These are phyloP conservation scores for Gibbula magus DNA, from an alignment of 2,888 invertebrate species.

Conservation along the genomic window DNA sequence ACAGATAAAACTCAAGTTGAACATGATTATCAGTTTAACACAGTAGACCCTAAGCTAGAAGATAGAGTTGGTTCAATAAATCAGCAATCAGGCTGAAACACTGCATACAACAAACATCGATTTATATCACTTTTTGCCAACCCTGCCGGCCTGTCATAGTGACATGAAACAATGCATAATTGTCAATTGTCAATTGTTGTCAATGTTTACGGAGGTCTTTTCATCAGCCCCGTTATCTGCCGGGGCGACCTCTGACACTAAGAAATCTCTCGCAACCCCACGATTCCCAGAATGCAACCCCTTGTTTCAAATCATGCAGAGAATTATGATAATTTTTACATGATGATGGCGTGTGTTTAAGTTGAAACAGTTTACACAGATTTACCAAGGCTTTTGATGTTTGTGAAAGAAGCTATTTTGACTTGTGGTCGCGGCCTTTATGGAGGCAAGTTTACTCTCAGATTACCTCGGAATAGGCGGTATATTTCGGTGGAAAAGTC, in stretches of 20 bases:
- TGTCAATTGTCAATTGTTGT: not conserved
- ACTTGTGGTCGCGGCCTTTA: not conserved
- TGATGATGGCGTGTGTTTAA: not conserved
- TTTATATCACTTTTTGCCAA: not conserved
- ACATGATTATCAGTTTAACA: too few relatives aligned
- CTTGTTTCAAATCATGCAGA: constrained; percentile 1
- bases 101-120: not conserved
- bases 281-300: not conserved
- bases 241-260: too few relatives aligned
- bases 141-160: too few relatives aligned
- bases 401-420: not conserved
- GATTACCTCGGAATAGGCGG: not conserved
- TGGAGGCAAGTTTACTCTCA: not conserved
- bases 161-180: not conserved
- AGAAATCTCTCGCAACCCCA: not conserved
- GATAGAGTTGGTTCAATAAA: too few relatives aligned
- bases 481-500: not conserved
- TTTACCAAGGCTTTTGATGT: not conserved
- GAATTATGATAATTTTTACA: constrained; percentile 10
- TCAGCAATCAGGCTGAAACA: too few relatives aligned
- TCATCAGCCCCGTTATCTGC: too few relatives aligned
- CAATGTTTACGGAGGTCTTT: not conserved
- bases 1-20: too few relatives aligned
- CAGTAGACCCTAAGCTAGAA: too few relatives aligned
- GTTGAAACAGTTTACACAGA: not conserved